Evolutionary conservation across 2,888 invertebrate genomes (phyloP), one percentile per base, ranked within the genome.

Genomic region (Cryptocheilus praepositus): DNA sequence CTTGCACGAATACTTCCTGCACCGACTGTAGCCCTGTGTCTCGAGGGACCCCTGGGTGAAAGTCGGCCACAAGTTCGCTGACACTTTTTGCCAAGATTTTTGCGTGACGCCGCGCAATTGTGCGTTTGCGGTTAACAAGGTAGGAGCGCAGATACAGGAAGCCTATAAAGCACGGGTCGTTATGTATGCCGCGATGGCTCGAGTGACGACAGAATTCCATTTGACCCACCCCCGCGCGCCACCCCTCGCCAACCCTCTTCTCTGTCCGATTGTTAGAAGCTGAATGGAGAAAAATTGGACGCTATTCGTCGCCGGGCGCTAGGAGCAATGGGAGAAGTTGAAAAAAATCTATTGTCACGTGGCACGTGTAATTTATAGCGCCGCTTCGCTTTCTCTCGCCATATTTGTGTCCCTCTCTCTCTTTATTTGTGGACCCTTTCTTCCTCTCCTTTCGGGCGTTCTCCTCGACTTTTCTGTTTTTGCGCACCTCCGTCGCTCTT

Each of bases 221-320:
- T 36, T 22, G 59, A 18, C 46, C n/a, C 46, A 28, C 18, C 18
- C 49, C 49, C 18, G 5, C 49, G 5, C 16, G 3, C 49, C 3
- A 1, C 54, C 64, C 62, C 52, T 51, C 61, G 16, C 56, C 52
- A 44, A 21, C 54, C 49, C 36, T 28, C 53, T 53, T 22, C 64
- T 52, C 57, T 36, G 36, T 60, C 58, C 70, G 70, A 79, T 79
- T 75, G 79, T 79, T 78, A 75, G 74, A 53, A 64, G 51, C 62
- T 79, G 78, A 79, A 79, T 79, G 73, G 79, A 74, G 79, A 79
- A 78, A 78, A 79, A 79, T 79, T 79, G 79, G 67, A 77, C 68
- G 71, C 70, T 70, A 71, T 75, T 79, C 68, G 67, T 57, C 64
- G 62, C 51, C 57, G 46, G 65, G 51, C 63, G 16, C 25, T 22